Percentiles rank a stretch among this genome's conserved stretches.
These are phyloP conservation scores for Sebastes diploproa DNA, from an alignment of 2,797 vertebrate species.

Conservation along the genomic window DNA sequence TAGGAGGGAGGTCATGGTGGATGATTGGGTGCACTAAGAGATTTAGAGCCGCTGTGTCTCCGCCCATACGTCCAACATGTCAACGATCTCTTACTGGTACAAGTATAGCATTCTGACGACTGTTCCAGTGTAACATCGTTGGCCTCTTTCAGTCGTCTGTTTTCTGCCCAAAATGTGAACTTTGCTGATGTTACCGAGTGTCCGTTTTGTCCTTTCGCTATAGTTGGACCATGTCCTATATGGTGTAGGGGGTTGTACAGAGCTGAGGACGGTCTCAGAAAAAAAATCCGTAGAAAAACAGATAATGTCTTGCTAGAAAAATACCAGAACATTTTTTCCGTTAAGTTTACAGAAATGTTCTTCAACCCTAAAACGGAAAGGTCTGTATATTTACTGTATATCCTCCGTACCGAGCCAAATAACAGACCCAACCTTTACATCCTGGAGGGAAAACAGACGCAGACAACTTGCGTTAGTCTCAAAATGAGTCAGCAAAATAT, in stretches of 20 bases:
- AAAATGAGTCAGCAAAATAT: too few species aligned
- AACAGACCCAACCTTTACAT: too few species aligned
- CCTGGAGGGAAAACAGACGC: too few species aligned
- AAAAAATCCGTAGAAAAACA: too few species aligned
- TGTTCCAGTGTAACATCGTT: neutral
- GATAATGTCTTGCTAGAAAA: too few species aligned
- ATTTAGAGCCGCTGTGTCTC: neutral
- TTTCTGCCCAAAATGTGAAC: neutral
- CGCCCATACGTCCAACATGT: neutral
- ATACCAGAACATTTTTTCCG: rapidly evolving
- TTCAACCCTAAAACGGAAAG: too few species aligned
- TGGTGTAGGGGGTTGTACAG: neutral
- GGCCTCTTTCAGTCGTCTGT: neutral
- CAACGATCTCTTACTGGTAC: neutral
- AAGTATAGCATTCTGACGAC: neutral
- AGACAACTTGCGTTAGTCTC: too few species aligned
- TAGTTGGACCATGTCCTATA: neutral
- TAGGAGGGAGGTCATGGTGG: neutral
- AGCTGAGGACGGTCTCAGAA: neutral
- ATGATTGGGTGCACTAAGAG: neutral
- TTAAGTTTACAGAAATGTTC: too few species aligned
- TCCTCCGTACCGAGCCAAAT: too few species aligned
- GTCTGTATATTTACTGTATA: too few species aligned
- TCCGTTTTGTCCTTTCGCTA: neutral
- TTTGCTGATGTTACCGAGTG: neutral